Evolutionary conservation across 1,140 invertebrate species (phyloP).

Genomic region (Bombus vancouverensis): DNA sequence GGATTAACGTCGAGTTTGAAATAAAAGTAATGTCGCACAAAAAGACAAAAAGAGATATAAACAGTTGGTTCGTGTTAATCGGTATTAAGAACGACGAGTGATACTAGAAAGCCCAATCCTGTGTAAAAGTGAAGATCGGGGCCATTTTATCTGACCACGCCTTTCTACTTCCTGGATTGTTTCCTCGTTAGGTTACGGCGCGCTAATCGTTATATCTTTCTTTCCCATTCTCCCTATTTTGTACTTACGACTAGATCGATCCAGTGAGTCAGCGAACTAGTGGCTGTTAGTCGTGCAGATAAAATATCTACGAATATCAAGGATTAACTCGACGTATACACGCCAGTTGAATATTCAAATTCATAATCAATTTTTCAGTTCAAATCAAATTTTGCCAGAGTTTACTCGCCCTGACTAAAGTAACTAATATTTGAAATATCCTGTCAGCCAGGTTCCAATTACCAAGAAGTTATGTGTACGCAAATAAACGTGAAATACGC

Average conservation of each 20-base stretch:
- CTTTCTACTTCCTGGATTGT: conserved; percentile 59
- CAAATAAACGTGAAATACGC: not conserved
- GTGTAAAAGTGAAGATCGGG: conserved; percentile 34
- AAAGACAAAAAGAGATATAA: too few relatives aligned
- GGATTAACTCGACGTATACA: not conserved
- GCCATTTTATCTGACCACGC: conserved; percentile 57
- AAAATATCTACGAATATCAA: not conserved
- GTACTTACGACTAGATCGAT: conserved; percentile 53
- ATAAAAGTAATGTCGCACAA: not conserved
- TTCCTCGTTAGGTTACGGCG: conserved; percentile 53
- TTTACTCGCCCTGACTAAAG: not conserved
- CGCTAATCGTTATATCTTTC: conserved; percentile 60
- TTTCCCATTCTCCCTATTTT: conserved; percentile 24
- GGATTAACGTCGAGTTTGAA: not conserved
- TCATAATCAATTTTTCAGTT: not conserved
- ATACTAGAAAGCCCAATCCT: conserved; percentile 2
- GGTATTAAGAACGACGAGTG: conserved; percentile 32
- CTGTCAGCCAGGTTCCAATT: not conserved
- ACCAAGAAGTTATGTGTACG: not conserved
- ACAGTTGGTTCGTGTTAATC: conserved; percentile 17
- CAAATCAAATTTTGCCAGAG: not conserved
- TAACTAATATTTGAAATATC: not conserved
- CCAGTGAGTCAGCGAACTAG: conserved; percentile 35
- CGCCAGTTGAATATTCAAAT: not conserved
- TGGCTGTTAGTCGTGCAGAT: conserved; percentile 10